Conservation (phyloP, 2,888 invertebrate genomes). For the Physocephala rufipes region DNA sequence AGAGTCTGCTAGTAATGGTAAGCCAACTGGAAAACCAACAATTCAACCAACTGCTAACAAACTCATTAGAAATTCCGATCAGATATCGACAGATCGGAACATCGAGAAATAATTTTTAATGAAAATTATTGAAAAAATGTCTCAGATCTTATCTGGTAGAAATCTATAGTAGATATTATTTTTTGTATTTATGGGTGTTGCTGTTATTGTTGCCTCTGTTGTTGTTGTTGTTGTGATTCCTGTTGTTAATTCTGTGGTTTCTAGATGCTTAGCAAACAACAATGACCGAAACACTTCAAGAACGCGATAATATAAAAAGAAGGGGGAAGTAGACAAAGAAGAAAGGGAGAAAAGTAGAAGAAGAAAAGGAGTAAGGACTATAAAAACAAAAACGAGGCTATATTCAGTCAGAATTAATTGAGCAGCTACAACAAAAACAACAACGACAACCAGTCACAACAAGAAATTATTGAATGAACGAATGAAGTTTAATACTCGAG, state of each 20-base stretch:
- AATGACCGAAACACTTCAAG: neutral
- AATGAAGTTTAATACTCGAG: too few species aligned
- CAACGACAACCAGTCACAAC: neutral
- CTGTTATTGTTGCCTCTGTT: conserved; percentile 13
- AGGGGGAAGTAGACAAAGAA: too few species aligned
- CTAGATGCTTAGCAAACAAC: neutral
- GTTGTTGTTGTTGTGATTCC: conserved; percentile 15
- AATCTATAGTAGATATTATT: too few species aligned
- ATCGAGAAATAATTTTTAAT: conserved; percentile 36
- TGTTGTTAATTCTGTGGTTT: neutral
- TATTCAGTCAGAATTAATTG: too few species aligned
- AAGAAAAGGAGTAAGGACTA: neutral
- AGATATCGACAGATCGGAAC: conserved; percentile 32
- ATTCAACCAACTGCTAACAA: conserved; percentile 11
- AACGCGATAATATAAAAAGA: too few species aligned
- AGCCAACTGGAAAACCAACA: conserved; percentile 2
- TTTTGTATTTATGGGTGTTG: neutral
- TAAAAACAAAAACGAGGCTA: too few species aligned
- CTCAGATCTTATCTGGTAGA: too few species aligned
- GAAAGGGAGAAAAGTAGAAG: neutral
- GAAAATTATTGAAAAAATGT: neutral
- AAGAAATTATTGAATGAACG: too few species aligned
- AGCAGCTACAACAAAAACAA: neutral
- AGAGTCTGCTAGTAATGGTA: neutral
- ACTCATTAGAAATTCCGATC: conserved; percentile 56